Percentiles rank a stretch among this genome's conserved stretches.
These are phyloP conservation scores for Eulacestoma nigropectus DNA, from an alignment of 2,113 vertebrate species.

Conservation along the genomic window DNA sequence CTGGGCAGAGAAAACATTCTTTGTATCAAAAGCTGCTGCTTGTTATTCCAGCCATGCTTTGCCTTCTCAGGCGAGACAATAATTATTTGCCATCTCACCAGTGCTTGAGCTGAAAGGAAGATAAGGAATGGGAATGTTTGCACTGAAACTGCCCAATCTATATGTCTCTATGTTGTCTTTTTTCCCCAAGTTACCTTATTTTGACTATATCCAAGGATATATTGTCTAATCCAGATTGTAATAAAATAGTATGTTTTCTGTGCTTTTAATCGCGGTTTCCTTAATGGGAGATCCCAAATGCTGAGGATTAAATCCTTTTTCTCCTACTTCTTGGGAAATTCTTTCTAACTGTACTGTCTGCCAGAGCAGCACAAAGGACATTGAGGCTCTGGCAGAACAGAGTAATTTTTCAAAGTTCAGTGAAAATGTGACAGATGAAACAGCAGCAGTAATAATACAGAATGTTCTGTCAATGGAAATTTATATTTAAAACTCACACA, in stretches of 20 bases:
- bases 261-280: neutral
- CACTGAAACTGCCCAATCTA: neutral
- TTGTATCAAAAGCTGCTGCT: neutral
- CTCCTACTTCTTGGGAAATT: neutral
- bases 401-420: neutral
- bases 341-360: neutral
- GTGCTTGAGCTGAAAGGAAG: neutral
- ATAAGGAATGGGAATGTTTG: neutral
- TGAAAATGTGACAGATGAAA: slow-evolving; percentile 21
- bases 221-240: neutral
- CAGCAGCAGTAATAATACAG: slow-evolving; percentile 9
- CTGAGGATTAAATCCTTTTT: neutral
- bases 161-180: neutral
- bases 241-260: neutral
- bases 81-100: neutral
- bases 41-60: neutral
- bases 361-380: neutral
- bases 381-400: neutral
- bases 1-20: neutral
- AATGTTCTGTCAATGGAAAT: slow-evolving; percentile 43
- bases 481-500: neutral
- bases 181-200: neutral
- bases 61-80: neutral
- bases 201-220: neutral
- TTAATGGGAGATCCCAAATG: neutral